Base-by-base conservation (phyloP, 2,113 vertebrate genomes). In the Lycocorax pyrrhopterus region DNA sequence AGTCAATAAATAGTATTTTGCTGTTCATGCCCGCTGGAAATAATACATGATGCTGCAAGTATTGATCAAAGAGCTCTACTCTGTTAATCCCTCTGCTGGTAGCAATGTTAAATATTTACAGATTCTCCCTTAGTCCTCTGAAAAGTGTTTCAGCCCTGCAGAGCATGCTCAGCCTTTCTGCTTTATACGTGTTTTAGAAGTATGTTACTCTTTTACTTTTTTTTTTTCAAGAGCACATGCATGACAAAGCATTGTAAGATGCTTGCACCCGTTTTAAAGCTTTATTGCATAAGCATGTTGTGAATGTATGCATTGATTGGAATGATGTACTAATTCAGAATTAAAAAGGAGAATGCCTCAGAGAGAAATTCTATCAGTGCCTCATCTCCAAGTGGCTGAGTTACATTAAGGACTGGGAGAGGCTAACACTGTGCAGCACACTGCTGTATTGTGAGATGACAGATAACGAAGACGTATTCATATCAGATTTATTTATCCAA, bases 1-100 rank as follows among this genome's bases (percentile, higher is more conserved):
- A 81, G 89, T 92, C 93, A 95, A 92, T 94, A 95, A 93, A 92
- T 79, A 81, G 66, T 77, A 90, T 87, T 93, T 89, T 94, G 85
- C 90, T 84, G 76, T 87, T 90, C n/a, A 32, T 89, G 51, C 56
- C 82, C 1, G 0, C 67, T 96, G 88, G 83, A 95, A 95, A 89
- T 92, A 94, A 92, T 87, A 88, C 77, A 67, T 64, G 37, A 41
- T 92, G 81, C 87, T 94, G 73, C 71, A 90, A 90, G 78, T 96
- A 84, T 95, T 96, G 85, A 94, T 94, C 86, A 93, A 74, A 84
- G 68, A 92, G 52, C 60, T 93, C 44, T 74, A 51, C 53, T 97
- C 80, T 95, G 89, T 85, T 90, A 96, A 96, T 90, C 79, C 39
- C 67, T 62, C 73, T 93, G 51, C 67, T 93, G 97, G 96, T 90